These are phyloP conservation scores for Probaryconus sp. DNA, from an alignment of 1,140 invertebrate genomes.

Conservation along the genomic window DNA sequence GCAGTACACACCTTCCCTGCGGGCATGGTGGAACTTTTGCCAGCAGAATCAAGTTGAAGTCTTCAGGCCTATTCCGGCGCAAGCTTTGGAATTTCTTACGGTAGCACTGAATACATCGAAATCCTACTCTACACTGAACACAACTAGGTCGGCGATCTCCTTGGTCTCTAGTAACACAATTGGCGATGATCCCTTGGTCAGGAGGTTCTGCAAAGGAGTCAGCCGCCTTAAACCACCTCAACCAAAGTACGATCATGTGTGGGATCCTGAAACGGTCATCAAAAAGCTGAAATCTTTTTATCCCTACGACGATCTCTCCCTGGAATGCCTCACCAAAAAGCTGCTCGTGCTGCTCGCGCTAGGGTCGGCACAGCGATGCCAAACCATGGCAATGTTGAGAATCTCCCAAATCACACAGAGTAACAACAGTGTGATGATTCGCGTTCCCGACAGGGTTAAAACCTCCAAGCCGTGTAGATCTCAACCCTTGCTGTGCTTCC, in stretches of 20 bases:
- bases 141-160: slow-evolving; percentile 39
- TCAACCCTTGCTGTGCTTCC: neutral
- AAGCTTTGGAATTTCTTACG: slow-evolving; percentile 36
- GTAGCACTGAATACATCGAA: slow-evolving; percentile 22
- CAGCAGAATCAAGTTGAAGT: slow-evolving; percentile 19
- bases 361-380: neutral
- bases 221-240: no score
- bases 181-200: slow-evolving; percentile 23
- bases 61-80: slow-evolving; percentile 2
- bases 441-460: neutral
- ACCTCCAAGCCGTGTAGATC: neutral
- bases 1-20: slow-evolving; percentile 61
- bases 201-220: slow-evolving; percentile 42
- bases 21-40: slow-evolving; percentile 64
- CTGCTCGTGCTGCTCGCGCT: neutral
- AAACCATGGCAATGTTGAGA: neutral
- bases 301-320: no score
- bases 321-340: neutral
- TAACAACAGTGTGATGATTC: neutral
- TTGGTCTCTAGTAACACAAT: slow-evolving; percentile 17
- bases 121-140: slow-evolving; percentile 35
- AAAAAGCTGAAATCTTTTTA: slow-evolving; percentile 12
- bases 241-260: slow-evolving; percentile 33
- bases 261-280: slow-evolving; percentile 30
- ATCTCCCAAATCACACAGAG: no score